Evolutionary conservation across 2,888 invertebrate genomes (phyloP), one percentile per base, ranked within the genome.

Genomic region (Aricia artaxerxes): DNA sequence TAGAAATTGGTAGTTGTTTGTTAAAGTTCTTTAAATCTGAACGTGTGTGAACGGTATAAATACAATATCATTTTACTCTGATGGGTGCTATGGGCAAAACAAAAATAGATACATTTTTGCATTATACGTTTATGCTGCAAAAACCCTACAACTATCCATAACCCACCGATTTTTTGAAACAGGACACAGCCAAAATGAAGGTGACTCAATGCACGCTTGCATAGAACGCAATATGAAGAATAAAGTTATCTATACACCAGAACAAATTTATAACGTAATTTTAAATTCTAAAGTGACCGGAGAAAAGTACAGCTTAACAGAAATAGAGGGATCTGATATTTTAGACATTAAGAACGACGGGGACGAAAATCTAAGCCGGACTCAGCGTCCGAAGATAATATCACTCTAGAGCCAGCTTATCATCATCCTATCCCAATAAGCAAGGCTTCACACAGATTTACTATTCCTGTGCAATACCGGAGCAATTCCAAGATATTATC

Each of bases 1-100:
- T 49, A 6, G 83, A 83, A 81, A 82, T 83, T 44, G 83, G 80
- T 38, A 82, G 82, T 80, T 82, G 82, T 79, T 76, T 82, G 53
- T 80, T 78, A 72, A 60, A 79, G 16, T 82, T 81, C 79, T 77
- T 83, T 38, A 57, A 81, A 77, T 24, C 38, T 53, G 73, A 81
- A 78, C 44, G 40, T 53, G 61, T 38, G 40, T 53, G 61, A 78
- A 73, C 73, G 77, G 72, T 53, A 72, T 78, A 61, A 73, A 53
- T 75, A 78, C 77, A 77, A 77, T 79, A 60, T 64, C 64, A 78
- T 80, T 80, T 57, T 81, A 79, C 61, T 81, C 79, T 49, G 80
- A 80, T 78, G 77, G 78, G n/a, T 81, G 80, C 60, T 49, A 38
- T 31, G 79, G 81, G 4, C 79, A 81, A 75, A 82, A 82, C 53